These are phyloP conservation scores for Xiphorhynchus erythropygius DNA, from an alignment of 2,797 vertebrate species.

Conservation along the genomic window DNA sequence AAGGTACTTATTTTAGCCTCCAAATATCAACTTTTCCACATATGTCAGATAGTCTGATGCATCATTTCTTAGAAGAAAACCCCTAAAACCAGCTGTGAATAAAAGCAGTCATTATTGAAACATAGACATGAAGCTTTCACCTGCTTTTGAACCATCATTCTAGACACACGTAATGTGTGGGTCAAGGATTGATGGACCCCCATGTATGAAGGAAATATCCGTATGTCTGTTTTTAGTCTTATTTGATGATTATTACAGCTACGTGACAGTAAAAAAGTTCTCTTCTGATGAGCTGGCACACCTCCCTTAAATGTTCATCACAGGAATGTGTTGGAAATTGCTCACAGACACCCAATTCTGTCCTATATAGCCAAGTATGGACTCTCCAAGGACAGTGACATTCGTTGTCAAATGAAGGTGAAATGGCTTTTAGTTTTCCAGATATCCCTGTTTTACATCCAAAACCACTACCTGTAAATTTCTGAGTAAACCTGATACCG, in stretches of 20 bases:
- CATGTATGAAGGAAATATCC: not conserved
- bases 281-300: not conserved
- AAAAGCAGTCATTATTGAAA: not conserved
- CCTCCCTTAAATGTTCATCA: not conserved
- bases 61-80: not conserved
- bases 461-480: not conserved
- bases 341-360: not conserved
- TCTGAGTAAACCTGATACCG: not conserved
- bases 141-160: not conserved
- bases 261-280: not conserved
- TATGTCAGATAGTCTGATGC: not conserved
- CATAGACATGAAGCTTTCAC: not conserved
- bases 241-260: not conserved
- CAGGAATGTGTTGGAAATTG: not conserved
- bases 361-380: not conserved
- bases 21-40: not conserved
- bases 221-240: not conserved
- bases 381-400: not conserved
- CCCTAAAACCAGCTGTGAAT: not conserved
- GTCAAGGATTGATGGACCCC: not conserved
- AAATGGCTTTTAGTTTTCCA: not conserved
- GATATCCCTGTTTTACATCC: not conserved
- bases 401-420: not conserved
- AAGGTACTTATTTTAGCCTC: not conserved
- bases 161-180: rapidly evolving